Evolutionary conservation across 2,888 invertebrate species (phyloP).

Genomic region (Diarsia brunnea): DNA sequence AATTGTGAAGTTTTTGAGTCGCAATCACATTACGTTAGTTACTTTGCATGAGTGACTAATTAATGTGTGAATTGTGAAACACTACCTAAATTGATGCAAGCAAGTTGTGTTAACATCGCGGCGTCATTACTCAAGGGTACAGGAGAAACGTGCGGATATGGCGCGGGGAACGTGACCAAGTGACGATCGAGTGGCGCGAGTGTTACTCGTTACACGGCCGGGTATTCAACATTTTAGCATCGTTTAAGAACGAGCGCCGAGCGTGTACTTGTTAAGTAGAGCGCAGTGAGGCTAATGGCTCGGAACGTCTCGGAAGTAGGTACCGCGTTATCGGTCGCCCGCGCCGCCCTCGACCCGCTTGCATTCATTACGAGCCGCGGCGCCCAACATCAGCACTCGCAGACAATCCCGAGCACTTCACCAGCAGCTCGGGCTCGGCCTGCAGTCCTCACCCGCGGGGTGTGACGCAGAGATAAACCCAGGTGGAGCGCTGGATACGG

Average conservation of each 20-base stretch:
- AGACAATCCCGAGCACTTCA: not conserved
- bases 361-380: constrained; percentile 71
- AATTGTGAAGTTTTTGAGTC: not conserved
- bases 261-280: constrained; percentile 71
- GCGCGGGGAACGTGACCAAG: constrained; percentile 18
- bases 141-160: constrained; percentile 19
- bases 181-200: not conserved
- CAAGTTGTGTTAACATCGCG: constrained; percentile 30
- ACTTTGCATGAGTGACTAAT: not conserved
- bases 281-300: constrained; percentile 83
- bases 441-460: too few species aligned
- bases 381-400: constrained; percentile 12
- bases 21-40: not conserved
- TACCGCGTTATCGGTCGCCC: constrained; percentile 75
- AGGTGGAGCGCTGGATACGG: constrained; percentile 7
- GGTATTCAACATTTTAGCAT: constrained; percentile 47
- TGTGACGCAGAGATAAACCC: constrained; percentile 40
- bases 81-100: constrained; percentile 35
- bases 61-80: constrained; percentile 36
- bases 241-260: constrained; percentile 55
- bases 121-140: constrained; percentile 15
- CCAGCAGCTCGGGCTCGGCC: not conserved
- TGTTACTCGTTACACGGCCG: not conserved
- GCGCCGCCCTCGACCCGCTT: constrained; percentile 78
- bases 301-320: constrained; percentile 86